Base-by-base conservation (phyloP, 1,140 invertebrate species). In the Zaprionus nigranus region DNA sequence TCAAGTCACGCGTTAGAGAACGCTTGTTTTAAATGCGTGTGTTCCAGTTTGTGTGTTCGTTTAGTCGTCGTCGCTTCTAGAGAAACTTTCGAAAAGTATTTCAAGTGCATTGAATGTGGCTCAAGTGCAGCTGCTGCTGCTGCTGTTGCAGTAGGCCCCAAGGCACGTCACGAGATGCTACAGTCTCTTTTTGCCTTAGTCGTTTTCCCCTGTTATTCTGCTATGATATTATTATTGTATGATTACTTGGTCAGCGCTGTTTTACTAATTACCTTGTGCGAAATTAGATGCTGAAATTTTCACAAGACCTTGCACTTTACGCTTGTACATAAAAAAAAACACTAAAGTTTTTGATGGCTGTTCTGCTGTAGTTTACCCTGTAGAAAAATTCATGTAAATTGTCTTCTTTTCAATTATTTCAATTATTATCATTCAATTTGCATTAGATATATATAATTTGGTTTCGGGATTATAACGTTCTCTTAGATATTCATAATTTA, bases 81-180 rank as follows among this genome's bases (percentile, higher is more conserved):
- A 68, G 36, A 72, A 79, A 80, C 83, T 82, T 87, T 86, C 83
- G 70, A 83, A 88, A 68, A 60, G 40, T 46, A 66, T 70, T 79
- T 86, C 83, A 86, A 86, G 83, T 87, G 83, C 83, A 86, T 66
- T 66, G 57, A 83, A 86, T 86, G 79, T 86, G 80, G 83, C 74
- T 87, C 83, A 86, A 87, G 83, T 87, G 84, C 83, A 84, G 81
- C 86, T 74, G 78, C 71, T 30, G 53, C 71, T 30, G 53, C 63
- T 49, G 49, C 54, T 46, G 56, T 75, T 61, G 70, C 59, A 40
- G 36, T 22, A 49, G 79, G 68, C 74, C 75, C 40, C 43, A 46
- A 38, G 58, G 71, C 72, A 36, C 36, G 56, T 71, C 73, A 75
- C 73, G 67, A 61, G 74, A 75, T 63, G 72, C 38, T 28, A 70